Conservation (phyloP, 1,140 invertebrate species). For the Heliothis subflexa region DNA sequence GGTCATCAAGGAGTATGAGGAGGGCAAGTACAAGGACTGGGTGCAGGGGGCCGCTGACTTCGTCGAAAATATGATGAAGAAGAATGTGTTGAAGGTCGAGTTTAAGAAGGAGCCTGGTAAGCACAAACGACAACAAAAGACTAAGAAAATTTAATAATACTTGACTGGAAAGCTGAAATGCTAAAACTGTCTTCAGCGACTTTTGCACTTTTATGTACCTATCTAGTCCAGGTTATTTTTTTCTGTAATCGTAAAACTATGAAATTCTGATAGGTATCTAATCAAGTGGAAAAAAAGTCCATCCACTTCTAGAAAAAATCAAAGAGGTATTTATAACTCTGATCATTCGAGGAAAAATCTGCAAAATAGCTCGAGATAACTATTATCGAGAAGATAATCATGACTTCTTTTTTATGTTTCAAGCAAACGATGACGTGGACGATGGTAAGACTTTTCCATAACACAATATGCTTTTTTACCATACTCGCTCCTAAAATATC, state of each 20-base stretch:
- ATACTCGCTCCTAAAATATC: no score
- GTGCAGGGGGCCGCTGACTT: constrained; percentile 86
- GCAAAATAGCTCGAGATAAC: no score
- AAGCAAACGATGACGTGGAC: neutral
- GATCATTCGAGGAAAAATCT: no score
- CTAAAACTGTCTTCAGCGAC: no score
- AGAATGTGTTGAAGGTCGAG: constrained; percentile 88
- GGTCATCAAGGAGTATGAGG: constrained; percentile 92
- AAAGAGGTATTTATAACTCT: no score
- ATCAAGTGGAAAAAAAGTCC: no score
- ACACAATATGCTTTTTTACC: neutral
- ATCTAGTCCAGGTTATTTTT: neutral
- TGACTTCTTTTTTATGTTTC: neutral
- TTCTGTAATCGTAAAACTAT: neutral
- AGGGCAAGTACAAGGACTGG: constrained; percentile 89
- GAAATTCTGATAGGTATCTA: no score
- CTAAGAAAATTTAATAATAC: neutral
- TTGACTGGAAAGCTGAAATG: no score
- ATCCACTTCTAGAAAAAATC: no score
- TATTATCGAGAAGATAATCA: neutral
- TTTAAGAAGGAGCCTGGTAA: constrained; percentile 71
- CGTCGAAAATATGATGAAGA: constrained; percentile 88
- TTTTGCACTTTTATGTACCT: no score
- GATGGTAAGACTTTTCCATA: constrained; percentile 5
- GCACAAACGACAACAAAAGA: neutral